Evolutionary conservation across 2,888 invertebrate species (phyloP), one percentile per base, ranked within the genome.

Genomic region (Zele albiditarsus): DNA sequence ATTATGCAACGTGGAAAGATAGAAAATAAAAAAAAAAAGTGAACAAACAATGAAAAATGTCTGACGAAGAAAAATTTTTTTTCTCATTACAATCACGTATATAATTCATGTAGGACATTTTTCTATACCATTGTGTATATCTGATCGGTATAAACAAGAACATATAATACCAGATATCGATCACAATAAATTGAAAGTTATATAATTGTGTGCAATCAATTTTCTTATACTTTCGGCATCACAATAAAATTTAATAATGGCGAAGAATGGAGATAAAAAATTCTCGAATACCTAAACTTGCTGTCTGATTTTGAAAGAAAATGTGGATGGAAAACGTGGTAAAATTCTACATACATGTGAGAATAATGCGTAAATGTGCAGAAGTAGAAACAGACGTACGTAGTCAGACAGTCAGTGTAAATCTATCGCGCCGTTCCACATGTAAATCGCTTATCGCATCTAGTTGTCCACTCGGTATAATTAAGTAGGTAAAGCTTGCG

Each of bases 361-460:
- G 8, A 53, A 53, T 53, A 23, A 53, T 20, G 12, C 0, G 53
- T n/a, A 23, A 16, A 25, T n/a, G 25, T 33, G 14, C 6, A 60
- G 2, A 70, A 70, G 65, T 66, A 75, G 58, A 74, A 69, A 70
- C 31, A 42, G 66, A 28, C 16, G 23, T 42, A 57, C 66, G 38
- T 65, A 71, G 71, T 75, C 66, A 23, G 71, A 66, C 77, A 74
- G 75, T 78, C 80, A 84, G 82, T 53, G 85, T 88, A 88, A 88
- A 88, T 88, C 87, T 83, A 87, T 87, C 87, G 85, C 79, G 82
- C 84, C 83, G 83, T 83, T 83, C 81, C 80, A 81, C 84, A 88
- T 88, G 86, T 88, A 88, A 88, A 88, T 88, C 87, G 87, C 87
- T 88, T 88, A 88, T 88, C 88, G 85, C 87, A 84, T 83, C 83